phyloP scores from a whole-genome alignment of 2,113 vertebrate species.

The Serilophus lunatus region DNA sequence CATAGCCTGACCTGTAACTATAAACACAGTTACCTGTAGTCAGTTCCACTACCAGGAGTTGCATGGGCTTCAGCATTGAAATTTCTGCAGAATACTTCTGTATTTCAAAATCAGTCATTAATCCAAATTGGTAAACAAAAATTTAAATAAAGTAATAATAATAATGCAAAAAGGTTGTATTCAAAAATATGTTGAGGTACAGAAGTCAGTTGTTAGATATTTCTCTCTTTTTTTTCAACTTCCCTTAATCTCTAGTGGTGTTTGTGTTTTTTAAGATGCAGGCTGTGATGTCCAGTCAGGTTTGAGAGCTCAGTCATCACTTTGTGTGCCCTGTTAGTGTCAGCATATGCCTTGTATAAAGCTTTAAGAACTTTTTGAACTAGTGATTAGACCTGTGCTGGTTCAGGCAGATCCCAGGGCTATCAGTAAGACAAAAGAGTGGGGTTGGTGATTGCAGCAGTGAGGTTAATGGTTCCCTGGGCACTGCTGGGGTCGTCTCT shows the following conservation, averaged over 20 bases:
- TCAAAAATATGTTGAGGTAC: neutral
- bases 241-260: too few relatives aligned
- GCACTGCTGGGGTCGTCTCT: neutral
- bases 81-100: neutral
- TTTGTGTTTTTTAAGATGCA: too few relatives aligned
- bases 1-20: neutral
- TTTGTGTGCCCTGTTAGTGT: neutral
- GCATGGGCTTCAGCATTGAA: neutral
- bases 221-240: neutral
- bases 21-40: neutral
- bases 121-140: neutral
- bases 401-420: neutral
- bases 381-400: neutral
- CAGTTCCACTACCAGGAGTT: neutral
- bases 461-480: neutral
- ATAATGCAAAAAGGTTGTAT: neutral
- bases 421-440: neutral
- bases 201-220: neutral
- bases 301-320: neutral
- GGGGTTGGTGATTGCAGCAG: accelerated
- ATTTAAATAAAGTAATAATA: neutral
- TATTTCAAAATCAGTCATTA: neutral
- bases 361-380: neutral
- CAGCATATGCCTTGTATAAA: neutral
- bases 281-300: neutral